Base-by-base conservation (phyloP, 2,888 invertebrate genomes). In the Crepidodera aurea region DNA sequence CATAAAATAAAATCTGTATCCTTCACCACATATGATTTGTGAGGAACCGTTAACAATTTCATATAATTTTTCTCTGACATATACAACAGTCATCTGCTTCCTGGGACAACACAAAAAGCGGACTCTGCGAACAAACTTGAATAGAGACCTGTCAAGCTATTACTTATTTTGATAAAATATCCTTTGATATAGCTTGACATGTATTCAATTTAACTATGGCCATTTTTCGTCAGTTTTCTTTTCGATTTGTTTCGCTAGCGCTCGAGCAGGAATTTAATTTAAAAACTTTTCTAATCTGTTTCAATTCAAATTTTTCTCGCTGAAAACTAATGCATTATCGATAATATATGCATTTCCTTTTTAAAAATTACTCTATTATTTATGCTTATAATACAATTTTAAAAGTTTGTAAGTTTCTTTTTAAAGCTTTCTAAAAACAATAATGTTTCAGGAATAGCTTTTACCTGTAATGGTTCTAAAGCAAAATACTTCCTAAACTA, bases 61-160 rank as follows among this genome's bases (percentile, higher is more conserved):
- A 37, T 37, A 42, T 37, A 56, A 56, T 56, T 37, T 56, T 48
- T 56, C 48, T 56, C 48, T 46, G 55, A 56, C 56, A 54, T 54
- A 18, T 54, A 54, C 54, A 56, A 56, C 56, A 56, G 48, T 56
- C 56, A 16, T 56, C 27, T 48, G 37, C 48, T 56, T 56, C 56
- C 56, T 46, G 56, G 25, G 37, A 48, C 15, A 16, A 34, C 48
- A 18, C 18, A 48, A 56, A 56, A 48, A 46, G 48, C 46, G 27
- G 16, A 56, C 48, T 48, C 10, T 13, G 44, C 55, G 27, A 48
- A 56, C 56, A 22, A 48, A 27, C 16, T 32, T 56, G 56, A 48
- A 48, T 56, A 29, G 56, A 56, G 55, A 48, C 19, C 56, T 56
- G 56, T 56, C 56, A 48, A 56, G 48, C 56, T 56, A 56, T 56